These are phyloP conservation scores for Dryobates pubescens DNA, from an alignment of 2,797 vertebrate species.

Conservation along the genomic window DNA sequence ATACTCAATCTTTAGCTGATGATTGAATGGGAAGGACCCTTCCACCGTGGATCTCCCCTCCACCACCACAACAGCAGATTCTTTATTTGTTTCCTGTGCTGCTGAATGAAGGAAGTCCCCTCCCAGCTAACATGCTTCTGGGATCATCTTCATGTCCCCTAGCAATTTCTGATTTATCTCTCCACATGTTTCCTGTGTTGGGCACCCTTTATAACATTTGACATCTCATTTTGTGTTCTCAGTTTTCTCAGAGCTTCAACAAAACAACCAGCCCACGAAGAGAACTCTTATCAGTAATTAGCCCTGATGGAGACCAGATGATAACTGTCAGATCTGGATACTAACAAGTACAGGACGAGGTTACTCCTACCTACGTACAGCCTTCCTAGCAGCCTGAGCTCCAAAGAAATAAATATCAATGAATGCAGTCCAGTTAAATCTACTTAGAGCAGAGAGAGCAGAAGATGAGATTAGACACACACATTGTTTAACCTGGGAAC, in stretches of 20 bases:
- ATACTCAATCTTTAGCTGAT: neutral
- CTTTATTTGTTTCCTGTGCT: neutral
- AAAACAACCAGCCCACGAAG: neutral
- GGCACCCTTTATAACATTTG: neutral
- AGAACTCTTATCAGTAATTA: neutral
- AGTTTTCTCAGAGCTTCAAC: neutral
- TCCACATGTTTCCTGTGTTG: neutral
- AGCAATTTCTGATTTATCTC: neutral
- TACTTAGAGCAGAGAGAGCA: neutral
- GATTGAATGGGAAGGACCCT: neutral
- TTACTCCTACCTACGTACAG: neutral
- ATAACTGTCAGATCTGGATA: neutral
- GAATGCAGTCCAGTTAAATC: neutral
- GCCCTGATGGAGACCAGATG: neutral
- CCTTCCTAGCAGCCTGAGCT: neutral
- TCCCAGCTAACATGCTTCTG: neutral
- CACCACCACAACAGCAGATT: neutral
- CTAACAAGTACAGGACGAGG: neutral
- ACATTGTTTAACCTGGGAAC: slow-evolving; percentile 15
- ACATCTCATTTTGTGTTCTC: neutral
- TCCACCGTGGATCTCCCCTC: neutral
- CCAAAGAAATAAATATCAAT: neutral
- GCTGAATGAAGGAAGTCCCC: neutral
- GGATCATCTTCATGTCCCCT: neutral
- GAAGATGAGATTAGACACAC: slow-evolving; percentile 12